Evolutionary conservation across 2,888 invertebrate genomes (phyloP).

Genomic region (Drosophila mettleri): DNA sequence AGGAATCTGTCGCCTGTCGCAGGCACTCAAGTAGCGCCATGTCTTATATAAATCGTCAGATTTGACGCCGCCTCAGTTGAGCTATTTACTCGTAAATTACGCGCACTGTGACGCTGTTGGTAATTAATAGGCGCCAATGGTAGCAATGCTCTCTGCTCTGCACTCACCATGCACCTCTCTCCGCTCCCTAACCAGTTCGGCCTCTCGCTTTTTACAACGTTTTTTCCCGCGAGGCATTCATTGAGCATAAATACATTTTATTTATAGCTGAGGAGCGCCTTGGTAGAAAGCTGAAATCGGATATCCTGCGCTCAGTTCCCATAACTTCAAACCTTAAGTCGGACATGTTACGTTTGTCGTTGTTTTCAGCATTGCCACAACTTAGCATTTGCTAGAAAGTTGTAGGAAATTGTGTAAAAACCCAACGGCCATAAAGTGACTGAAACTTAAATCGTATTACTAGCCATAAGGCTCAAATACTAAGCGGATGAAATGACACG

Average conservation of each 20-base stretch:
- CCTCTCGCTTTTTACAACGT: background rate
- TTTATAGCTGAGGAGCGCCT: background rate
- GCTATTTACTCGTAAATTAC: slow-evolving; percentile 44
- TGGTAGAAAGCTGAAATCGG: slow-evolving; percentile 23
- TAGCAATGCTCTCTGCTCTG: background rate
- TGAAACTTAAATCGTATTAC: background rate
- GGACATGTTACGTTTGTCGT: slow-evolving; percentile 5
- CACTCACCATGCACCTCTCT: background rate
- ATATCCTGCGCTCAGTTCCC: slow-evolving; percentile 27
- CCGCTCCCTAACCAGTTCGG: slow-evolving; percentile 12
- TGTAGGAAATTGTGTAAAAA: slow-evolving; percentile 2
- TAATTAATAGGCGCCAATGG: slow-evolving; percentile 48
- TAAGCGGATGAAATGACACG: background rate
- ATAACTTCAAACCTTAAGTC: slow-evolving; percentile 3
- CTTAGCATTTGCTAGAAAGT: background rate
- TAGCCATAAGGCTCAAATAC: background rate
- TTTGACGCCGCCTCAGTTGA: slow-evolving; percentile 19
- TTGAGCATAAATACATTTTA: slow-evolving; percentile 13
- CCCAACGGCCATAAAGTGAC: background rate
- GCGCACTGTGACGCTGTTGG: slow-evolving; percentile 19
- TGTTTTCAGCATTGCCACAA: background rate
- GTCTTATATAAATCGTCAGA: slow-evolving; percentile 47
- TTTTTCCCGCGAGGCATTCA: background rate
- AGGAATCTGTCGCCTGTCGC: slow-evolving; percentile 17
- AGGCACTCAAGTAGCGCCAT: background rate